These are phyloP conservation scores for Dolichallabes microphthalmus DNA, from an alignment of 2,113 vertebrate genomes.

Conservation along the genomic window DNA sequence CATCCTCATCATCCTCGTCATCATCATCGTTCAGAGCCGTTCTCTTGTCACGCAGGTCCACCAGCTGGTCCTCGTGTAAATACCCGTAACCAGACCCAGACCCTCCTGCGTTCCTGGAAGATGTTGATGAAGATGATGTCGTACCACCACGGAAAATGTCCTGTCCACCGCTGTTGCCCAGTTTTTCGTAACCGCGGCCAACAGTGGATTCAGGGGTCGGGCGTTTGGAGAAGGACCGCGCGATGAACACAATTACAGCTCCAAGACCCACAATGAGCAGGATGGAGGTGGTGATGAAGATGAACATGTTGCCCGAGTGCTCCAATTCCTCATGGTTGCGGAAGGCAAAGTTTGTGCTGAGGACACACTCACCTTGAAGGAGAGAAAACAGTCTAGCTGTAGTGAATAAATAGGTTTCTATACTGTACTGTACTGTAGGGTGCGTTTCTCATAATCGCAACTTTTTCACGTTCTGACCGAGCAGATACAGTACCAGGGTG, in stretches of 20 bases:
- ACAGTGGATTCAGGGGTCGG: slow-evolving; percentile 53
- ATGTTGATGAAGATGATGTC: slow-evolving; percentile 59
- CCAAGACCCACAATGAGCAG: slow-evolving; percentile 76
- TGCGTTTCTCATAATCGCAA: background rate
- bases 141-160: slow-evolving; percentile 55
- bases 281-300: slow-evolving; percentile 77
- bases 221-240: slow-evolving; percentile 70
- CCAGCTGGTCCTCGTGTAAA: slow-evolving; percentile 78
- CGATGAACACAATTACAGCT: slow-evolving; percentile 72
- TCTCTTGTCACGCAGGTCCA: slow-evolving; percentile 74
- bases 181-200: slow-evolving; percentile 80
- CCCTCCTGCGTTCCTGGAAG: slow-evolving; percentile 57
- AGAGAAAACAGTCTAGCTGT: background rate
- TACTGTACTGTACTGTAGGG: no score
- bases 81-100: slow-evolving; percentile 62
- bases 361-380: slow-evolving; percentile 80
- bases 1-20: slow-evolving; percentile 76
- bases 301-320: slow-evolving; percentile 63
- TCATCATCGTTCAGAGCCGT: slow-evolving; percentile 62
- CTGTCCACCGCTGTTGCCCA: slow-evolving; percentile 61
- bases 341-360: slow-evolving; percentile 68
- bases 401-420: background rate
- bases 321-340: slow-evolving; percentile 61
- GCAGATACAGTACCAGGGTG: background rate
- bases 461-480: background rate